phyloP scores from a whole-genome alignment of 2,797 vertebrate genomes.

The Tokudaia muenninki region DNA sequence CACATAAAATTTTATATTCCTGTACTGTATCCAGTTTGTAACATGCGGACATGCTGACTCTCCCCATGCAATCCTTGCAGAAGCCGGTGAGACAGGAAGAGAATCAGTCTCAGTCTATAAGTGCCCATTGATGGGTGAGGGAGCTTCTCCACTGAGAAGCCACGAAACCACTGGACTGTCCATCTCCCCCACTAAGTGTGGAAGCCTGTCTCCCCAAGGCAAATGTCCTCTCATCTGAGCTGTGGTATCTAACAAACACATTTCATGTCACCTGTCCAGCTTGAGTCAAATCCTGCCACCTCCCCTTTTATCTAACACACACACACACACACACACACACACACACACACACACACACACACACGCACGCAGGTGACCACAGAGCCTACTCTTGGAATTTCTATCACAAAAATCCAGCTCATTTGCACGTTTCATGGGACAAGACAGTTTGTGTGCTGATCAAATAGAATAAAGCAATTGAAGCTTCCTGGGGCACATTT shows the following conservation, averaged over 20 bases:
- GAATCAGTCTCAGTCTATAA: neutral
- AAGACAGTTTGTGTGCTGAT: neutral
- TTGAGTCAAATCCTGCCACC: fast-evolving
- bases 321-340: neutral
- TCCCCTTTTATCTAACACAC: neutral
- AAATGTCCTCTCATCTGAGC: neutral
- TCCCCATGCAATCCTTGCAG: neutral
- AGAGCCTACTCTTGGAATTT: neutral
- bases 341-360: too few relatives aligned
- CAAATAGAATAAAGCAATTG: neutral
- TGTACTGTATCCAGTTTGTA: neutral
- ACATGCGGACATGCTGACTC: fast-evolving
- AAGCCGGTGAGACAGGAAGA: neutral
- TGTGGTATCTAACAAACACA: fast-evolving
- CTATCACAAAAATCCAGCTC: neutral
- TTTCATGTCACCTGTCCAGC: too few relatives aligned
- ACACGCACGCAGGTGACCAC: neutral
- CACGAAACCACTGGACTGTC: neutral
- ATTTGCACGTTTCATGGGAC: neutral
- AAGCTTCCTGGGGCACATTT: neutral
- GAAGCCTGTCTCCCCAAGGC: neutral
- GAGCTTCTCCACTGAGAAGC: neutral
- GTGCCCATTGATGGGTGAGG: neutral
- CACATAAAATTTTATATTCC: neutral
- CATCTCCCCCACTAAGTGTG: neutral